Percentiles rank a stretch among this genome's conserved stretches.
These are phyloP conservation scores for Clupea harengus DNA, from an alignment of 2,113 vertebrate species.

Conservation along the genomic window DNA sequence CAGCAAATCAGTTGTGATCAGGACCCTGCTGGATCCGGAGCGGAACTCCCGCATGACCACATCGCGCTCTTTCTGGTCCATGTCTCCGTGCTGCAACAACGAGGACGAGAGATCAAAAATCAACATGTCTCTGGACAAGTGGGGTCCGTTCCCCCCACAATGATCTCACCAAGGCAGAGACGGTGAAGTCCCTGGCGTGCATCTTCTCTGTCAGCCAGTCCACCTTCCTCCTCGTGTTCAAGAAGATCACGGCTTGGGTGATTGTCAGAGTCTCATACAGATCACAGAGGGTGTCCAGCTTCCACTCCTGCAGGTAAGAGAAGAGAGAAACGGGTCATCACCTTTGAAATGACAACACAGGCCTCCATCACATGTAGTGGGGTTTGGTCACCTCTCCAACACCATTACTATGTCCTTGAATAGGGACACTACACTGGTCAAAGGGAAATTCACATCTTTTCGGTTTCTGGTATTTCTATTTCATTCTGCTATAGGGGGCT, in stretches of 20 bases:
- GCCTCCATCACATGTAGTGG: neutral
- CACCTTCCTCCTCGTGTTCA: constrained; percentile 88
- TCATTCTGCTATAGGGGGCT: too few relatives aligned
- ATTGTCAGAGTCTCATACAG: constrained; percentile 87
- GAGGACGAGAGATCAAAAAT: neutral
- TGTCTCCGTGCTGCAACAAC: constrained; percentile 80
- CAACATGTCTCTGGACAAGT: neutral
- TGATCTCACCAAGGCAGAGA: constrained; percentile 82
- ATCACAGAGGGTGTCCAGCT: constrained; percentile 86
- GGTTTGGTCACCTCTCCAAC: neutral
- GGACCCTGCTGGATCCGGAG: constrained; percentile 84
- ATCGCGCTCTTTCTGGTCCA: constrained; percentile 92
- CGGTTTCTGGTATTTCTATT: neutral
- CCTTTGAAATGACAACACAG: neutral
- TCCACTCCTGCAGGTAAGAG: constrained; percentile 77
- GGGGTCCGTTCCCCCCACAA: neutral
- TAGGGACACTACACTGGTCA: too few relatives aligned
- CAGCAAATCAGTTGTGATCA: constrained; percentile 90
- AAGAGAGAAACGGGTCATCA: neutral
- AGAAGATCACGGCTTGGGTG: constrained; percentile 88
- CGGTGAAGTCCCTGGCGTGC: constrained; percentile 87
- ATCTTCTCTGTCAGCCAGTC: constrained; percentile 91
- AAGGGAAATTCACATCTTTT: too few relatives aligned
- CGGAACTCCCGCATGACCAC: constrained; percentile 89
- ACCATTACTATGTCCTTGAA: too few relatives aligned